Base-by-base conservation (phyloP, 2,888 invertebrate genomes). In the Trichogramma dendrolimi region DNA sequence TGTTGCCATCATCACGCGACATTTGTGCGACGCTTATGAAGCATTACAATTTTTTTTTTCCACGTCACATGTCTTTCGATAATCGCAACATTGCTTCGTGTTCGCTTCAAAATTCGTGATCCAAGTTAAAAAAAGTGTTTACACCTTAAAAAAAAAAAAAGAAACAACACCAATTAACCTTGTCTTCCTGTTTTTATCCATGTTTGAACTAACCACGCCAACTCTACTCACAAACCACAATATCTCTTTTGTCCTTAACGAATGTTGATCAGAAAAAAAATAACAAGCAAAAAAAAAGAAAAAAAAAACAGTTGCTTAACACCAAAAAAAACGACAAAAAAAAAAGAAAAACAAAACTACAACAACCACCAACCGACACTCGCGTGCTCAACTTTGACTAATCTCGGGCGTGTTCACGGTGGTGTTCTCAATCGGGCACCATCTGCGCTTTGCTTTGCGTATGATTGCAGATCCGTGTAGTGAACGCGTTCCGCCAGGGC, bases 401-500 rank as follows among this genome's bases (percentile, higher is more conserved):
- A 64, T 64, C 43, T 6, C 27, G 46, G 65, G 65, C 65, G 65
- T 65, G 55, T 65, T 49, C 56, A 14, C 62, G 62, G 27, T 27
- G 27, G 27, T 27, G 27, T 27, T 27, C 27, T 27, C 27, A 27
- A 27, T 3, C 60, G 62, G 53, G 58, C 27, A 44, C 58, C 53
- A 58, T 55, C 42, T 60, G 52, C 43, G 44, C 42, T 46, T 47
- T 55, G 51, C 54, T 64, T 61, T 63, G 40, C 55, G 56, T 64
- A 55, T 62, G 64, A 47, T 85, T 86, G 83, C 91, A 98, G 98
- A 98, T 98, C 84, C 96, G 98, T 86, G 98, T 98, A 86, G 97
- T 99, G 85, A 98, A 98, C 87, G 98, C 98, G 85, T 99, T 98
- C 89, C 96, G 98, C 83, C 96, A 96, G 88, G 97, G 97, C 83